phyloP scores from a whole-genome alignment of 2,888 invertebrate species.

The Amphipoea lucens region DNA sequence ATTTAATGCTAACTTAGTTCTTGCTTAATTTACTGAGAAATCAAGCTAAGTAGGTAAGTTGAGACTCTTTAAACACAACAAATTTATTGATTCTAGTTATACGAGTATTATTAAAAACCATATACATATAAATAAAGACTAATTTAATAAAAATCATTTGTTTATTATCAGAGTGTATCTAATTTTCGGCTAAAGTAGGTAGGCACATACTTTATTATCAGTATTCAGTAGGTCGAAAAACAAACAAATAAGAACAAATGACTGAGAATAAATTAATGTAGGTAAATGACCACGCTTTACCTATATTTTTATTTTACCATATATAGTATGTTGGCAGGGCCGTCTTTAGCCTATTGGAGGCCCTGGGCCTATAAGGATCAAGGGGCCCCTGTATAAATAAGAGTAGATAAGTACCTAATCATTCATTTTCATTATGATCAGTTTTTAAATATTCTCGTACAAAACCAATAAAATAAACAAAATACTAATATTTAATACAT shows the following conservation, averaged over 20 bases:
- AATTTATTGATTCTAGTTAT: not conserved
- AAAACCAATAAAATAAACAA: too few relatives aligned
- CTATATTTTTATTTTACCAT: not conserved
- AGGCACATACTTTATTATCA: not conserved
- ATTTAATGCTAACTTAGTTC: conserved; percentile 22
- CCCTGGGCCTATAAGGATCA: too few relatives aligned
- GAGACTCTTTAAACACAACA: not conserved
- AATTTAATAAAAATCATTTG: not conserved
- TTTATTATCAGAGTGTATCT: too few relatives aligned
- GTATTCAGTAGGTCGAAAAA: not conserved
- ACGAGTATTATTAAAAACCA: not conserved
- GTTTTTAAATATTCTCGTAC: too few relatives aligned
- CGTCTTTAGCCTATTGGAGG: too few relatives aligned
- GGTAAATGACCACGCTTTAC: not conserved
- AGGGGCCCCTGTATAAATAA: too few relatives aligned
- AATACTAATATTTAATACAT: too few relatives aligned
- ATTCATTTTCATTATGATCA: too few relatives aligned
- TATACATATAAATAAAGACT: not conserved
- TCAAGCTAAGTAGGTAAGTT: not conserved
- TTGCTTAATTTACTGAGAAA: not conserved
- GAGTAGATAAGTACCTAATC: too few relatives aligned
- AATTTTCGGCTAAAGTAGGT: not conserved
- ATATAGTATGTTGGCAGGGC: too few relatives aligned
- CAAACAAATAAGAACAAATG: too few relatives aligned
- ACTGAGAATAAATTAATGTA: not conserved